phyloP scores from a whole-genome alignment of 2,888 invertebrate genomes.

The Lycocerus yunnanus region DNA sequence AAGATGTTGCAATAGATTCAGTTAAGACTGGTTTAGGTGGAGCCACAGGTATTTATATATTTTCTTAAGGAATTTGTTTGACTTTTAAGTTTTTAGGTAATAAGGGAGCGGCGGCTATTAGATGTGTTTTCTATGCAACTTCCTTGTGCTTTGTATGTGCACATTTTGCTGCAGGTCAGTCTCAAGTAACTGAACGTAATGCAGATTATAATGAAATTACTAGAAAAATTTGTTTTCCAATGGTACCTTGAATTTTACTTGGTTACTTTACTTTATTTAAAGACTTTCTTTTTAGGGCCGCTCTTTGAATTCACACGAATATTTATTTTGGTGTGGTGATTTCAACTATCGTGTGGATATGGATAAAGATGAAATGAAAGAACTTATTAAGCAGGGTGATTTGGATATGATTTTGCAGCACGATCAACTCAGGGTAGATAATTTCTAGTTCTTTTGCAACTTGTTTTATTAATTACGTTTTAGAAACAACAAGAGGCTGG shows the following conservation, averaged over 20 bases:
- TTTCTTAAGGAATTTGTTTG: neutral
- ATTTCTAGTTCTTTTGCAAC: neutral
- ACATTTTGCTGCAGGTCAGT: conserved; percentile 98
- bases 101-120: conserved; percentile 93
- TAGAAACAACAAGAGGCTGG: conserved; percentile 77
- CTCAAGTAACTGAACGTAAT: conserved; percentile 92
- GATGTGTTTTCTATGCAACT: conserved; percentile 89
- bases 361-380: conserved; percentile 91
- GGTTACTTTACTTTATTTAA: neutral
- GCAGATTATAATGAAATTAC: conserved; percentile 96
- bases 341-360: conserved; percentile 98
- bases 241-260: conserved; percentile 56
- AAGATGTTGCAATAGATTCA: conserved; percentile 92
- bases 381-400: conserved; percentile 76
- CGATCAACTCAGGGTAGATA: conserved; percentile 78
- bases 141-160: conserved; percentile 98
- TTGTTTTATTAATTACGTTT: conserved; percentile 26
- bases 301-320: conserved; percentile 93
- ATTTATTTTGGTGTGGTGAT: conserved; percentile 99
- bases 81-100: conserved; percentile 65
- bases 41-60: conserved; percentile 68
- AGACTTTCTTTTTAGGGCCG: conserved; percentile 63
- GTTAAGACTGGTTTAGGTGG: conserved; percentile 99
- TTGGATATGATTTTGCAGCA: conserved; percentile 75
- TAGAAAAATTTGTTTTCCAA: conserved; percentile 85